A percentile compares a stretch with the other conserved stretches of the same genome.
Evolutionary conservation across 1,140 invertebrate genomes (phyloP).

Genomic region (Amyelois transitella): DNA sequence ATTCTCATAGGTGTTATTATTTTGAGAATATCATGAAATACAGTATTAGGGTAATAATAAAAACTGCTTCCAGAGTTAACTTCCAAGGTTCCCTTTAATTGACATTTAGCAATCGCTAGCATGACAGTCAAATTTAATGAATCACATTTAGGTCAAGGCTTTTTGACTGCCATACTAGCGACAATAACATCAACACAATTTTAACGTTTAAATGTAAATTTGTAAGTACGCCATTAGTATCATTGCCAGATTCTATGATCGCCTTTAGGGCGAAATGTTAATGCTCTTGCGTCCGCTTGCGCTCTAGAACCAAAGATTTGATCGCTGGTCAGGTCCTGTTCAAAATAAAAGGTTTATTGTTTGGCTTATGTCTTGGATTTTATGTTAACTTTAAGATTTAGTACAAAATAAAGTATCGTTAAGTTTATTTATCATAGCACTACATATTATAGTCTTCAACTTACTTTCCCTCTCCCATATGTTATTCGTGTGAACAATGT

Average conservation of each 20-base stretch:
- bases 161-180: conserved; percentile 7
- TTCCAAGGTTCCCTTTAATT: conserved; percentile 35
- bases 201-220: conserved; percentile 4
- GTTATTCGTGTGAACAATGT: too few species aligned
- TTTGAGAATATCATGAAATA: conserved; percentile 34
- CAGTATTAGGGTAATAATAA: conserved; percentile 36
- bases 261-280: background rate
- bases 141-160: conserved; percentile 52
- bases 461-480: too few species aligned
- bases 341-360: too few species aligned
- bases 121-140: conserved; percentile 51
- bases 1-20: too few species aligned
- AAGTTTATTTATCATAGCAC: too few species aligned
- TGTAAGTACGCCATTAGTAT: background rate
- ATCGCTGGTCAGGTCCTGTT: too few species aligned
- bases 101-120: conserved; percentile 37
- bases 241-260: background rate
- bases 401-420: too few species aligned
- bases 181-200: too few species aligned
- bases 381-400: too few species aligned
- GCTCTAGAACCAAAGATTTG: too few species aligned
- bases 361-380: too few species aligned
- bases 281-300: conserved; percentile 6
- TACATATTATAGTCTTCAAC: too few species aligned
- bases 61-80: conserved; percentile 31